Conservation (phyloP, 2,888 invertebrate species). For the Tetragnatha montana region DNA sequence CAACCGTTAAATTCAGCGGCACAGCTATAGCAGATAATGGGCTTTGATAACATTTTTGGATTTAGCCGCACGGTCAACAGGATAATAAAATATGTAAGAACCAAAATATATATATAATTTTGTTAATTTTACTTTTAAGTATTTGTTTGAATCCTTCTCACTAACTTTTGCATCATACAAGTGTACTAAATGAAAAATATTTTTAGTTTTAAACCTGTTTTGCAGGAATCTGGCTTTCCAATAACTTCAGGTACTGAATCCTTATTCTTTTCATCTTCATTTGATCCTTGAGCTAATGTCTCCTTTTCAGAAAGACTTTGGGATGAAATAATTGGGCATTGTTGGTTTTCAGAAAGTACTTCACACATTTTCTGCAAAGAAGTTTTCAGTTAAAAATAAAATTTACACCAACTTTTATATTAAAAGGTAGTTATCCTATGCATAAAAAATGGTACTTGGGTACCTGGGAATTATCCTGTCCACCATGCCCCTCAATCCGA, state of each 20-base stretch:
- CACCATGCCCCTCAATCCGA: too few species aligned
- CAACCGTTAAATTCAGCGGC: too few species aligned
- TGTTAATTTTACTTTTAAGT: neutral
- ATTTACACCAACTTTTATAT: neutral
- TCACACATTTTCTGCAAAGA: conserved; percentile 45
- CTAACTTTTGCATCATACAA: neutral
- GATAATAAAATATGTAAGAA: too few species aligned
- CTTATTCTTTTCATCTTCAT: conserved; percentile 60
- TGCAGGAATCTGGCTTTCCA: conserved; percentile 47
- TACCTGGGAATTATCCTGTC: too few species aligned
- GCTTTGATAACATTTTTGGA: too few species aligned
- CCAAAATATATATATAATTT: neutral
- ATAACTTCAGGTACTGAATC: conserved; percentile 58
- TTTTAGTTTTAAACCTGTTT: neutral
- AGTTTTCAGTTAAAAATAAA: neutral
- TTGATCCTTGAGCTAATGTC: conserved; percentile 31
- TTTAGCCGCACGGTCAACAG: too few species aligned
- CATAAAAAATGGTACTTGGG: too few species aligned
- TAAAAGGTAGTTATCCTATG: too few species aligned
- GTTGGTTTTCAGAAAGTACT: conserved; percentile 21
- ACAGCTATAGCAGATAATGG: too few species aligned
- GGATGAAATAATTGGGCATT: conserved; percentile 41
- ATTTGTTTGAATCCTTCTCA: neutral
- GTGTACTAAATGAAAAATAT: neutral
- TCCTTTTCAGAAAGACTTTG: conserved; percentile 33